A percentile compares a stretch with the other conserved stretches of the same genome.
Conservation (phyloP, 2,797 vertebrate genomes). For the Gallirallus australis region DNA sequence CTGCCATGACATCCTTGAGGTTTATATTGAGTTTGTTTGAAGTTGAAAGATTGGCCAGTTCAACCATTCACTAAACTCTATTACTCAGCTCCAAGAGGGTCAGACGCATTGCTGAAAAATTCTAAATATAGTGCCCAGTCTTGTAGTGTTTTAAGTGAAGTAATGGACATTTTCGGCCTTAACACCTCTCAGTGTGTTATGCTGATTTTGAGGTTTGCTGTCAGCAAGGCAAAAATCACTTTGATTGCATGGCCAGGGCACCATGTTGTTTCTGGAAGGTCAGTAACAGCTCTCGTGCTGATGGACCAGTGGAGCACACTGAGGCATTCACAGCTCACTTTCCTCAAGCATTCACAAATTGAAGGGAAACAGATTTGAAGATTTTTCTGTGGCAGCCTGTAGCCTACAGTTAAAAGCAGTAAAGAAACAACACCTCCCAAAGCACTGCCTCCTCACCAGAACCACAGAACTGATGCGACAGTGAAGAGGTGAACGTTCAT, state of each 20-base stretch:
- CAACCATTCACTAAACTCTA: not conserved
- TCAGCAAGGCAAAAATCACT: not conserved
- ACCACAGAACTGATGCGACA: not conserved
- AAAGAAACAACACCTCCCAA: not conserved
- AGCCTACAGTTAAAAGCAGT: not conserved
- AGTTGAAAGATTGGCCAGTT: not conserved
- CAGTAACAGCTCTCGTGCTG: not conserved
- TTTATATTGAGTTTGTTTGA: not conserved
- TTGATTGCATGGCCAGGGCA: not conserved
- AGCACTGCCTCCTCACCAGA: not conserved
- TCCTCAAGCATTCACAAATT: not conserved
- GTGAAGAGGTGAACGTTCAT: not conserved
- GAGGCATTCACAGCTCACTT: not conserved
- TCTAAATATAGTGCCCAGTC: not conserved
- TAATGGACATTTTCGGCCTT: conserved; percentile 5
- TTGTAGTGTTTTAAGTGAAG: conserved; percentile 1
- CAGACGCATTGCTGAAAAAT: not conserved
- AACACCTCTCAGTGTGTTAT: not conserved
- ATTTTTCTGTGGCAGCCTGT: not conserved
- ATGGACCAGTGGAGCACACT: not conserved
- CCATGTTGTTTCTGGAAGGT: not conserved
- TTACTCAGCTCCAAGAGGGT: not conserved
- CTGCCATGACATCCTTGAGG: not conserved
- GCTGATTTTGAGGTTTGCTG: not conserved
- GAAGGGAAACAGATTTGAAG: not conserved